Conservation (phyloP, 37 sponge, comb jelly and placozoan genomes). For the Lycopodina hypogea region DNA sequence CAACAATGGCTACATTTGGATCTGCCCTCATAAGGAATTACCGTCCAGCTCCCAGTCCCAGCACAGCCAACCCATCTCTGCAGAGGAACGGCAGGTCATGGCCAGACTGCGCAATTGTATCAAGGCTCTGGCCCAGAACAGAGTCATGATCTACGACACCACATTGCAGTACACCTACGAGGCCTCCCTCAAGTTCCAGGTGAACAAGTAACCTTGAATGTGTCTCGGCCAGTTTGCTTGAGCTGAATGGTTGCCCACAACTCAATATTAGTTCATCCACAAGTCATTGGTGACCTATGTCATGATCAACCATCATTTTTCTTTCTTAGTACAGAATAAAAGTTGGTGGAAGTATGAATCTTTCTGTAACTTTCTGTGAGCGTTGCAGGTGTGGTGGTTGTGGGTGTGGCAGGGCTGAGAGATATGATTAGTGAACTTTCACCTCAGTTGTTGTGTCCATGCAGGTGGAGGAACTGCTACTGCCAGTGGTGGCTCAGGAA, state of each 20-base stretch:
- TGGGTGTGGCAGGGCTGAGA: no score
- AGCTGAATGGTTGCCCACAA: no score
- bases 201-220: slow-evolving; percentile 13
- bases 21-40: slow-evolving; percentile 60
- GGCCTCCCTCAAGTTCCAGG: slow-evolving; percentile 82
- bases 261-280: no score
- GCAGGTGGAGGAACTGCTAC: slow-evolving; percentile 79
- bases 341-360: no score
- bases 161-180: slow-evolving; percentile 89
- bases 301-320: neutral
- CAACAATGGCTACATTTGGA: slow-evolving; percentile 97
- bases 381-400: no score
- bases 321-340: neutral
- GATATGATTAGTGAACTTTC: no score
- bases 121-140: slow-evolving; percentile 64
- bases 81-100: slow-evolving; percentile 84
- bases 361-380: no score
- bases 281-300: neutral
- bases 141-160: slow-evolving; percentile 86
- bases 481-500: slow-evolving; percentile 65
- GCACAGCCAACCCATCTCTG: slow-evolving; percentile 16
- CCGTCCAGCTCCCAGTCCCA: neutral
- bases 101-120: slow-evolving; percentile 96
- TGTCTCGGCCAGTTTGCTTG: no score
- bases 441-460: neutral